Conservation (phyloP, 2,888 invertebrate species). For the Papilio gigon region DNA sequence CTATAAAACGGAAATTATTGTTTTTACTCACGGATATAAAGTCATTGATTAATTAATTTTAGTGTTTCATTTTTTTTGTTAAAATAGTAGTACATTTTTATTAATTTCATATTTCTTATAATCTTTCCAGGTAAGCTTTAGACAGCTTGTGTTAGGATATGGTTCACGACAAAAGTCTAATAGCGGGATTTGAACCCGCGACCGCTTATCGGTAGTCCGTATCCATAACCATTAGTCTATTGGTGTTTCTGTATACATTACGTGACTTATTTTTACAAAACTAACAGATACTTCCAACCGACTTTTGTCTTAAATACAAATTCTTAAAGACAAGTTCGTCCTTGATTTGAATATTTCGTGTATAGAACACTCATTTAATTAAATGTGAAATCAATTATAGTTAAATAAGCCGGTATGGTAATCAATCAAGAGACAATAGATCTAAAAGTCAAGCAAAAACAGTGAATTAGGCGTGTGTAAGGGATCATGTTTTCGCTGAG, state of each 20-base stretch:
- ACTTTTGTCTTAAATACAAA: neutral
- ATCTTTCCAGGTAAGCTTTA: too few species aligned
- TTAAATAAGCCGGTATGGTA: slow-evolving; percentile 39
- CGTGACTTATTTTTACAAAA: neutral
- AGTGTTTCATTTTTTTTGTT: too few species aligned
- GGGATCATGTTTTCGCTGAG: slow-evolving; percentile 45
- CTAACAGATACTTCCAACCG: neutral
- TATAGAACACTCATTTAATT: neutral
- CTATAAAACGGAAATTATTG: too few species aligned
- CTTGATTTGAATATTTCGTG: neutral
- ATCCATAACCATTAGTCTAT: too few species aligned
- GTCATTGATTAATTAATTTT: too few species aligned
- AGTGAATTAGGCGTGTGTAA: slow-evolving; percentile 50
- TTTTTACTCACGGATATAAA: too few species aligned
- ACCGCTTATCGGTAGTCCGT: too few species aligned
- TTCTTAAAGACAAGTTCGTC: neutral
- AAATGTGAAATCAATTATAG: slow-evolving; percentile 1
- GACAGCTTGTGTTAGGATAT: too few species aligned
- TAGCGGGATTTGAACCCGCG: too few species aligned
- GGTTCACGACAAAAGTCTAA: too few species aligned
- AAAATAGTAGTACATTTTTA: too few species aligned
- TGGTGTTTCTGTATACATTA: neutral
- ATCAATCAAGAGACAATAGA: slow-evolving; percentile 47
- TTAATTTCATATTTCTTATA: too few species aligned
- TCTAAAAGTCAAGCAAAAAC: slow-evolving; percentile 47